These are phyloP conservation scores for Montipora cactus DNA, from an alignment of 64 coral and sea anemone species.

Conservation along the genomic window DNA sequence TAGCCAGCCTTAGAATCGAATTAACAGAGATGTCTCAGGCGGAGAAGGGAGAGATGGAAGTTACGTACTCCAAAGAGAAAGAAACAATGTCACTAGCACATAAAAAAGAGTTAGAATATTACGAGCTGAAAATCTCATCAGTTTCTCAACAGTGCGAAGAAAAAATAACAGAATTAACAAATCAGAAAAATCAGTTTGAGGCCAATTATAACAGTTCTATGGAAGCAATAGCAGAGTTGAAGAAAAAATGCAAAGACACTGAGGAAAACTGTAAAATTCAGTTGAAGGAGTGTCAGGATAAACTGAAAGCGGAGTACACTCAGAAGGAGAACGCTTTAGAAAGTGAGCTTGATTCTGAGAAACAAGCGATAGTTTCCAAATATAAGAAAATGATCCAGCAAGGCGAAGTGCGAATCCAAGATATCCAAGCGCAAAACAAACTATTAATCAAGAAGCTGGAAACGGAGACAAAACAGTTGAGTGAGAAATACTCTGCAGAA, in stretches of 20 bases:
- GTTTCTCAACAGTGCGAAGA: constrained; percentile 47
- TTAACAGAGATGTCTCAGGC: constrained; percentile 25
- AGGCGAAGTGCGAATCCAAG: background rate
- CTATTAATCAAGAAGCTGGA: constrained; percentile 1
- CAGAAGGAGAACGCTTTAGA: constrained; percentile 37
- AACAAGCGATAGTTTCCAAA: constrained; percentile 23
- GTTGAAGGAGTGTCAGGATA: constrained; percentile 38
- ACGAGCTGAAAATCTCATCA: constrained; percentile 19
- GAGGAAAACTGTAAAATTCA: constrained; percentile 6
- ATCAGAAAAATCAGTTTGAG: constrained; percentile 30
- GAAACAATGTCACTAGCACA: background rate
- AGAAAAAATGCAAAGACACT: constrained; percentile 18
- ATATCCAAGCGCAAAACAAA: constrained; percentile 22
- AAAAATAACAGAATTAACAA: constrained; percentile 37
- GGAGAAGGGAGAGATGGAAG: constrained; percentile 64
- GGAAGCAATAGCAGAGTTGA: constrained; percentile 20
- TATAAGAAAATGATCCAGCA: constrained; percentile 40
- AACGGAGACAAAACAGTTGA: constrained; percentile 22
- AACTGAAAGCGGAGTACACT: constrained; percentile 20
- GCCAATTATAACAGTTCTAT: constrained; percentile 24
- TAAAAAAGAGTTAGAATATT: constrained; percentile 26
- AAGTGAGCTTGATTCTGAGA: constrained; percentile 34
- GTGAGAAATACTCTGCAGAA: constrained; percentile 16
- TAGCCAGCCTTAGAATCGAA: constrained; percentile 27
- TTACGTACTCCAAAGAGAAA: constrained; percentile 35